These are phyloP conservation scores for Platyscapa corneri DNA, from an alignment of 1,140 invertebrate genomes.

Conservation along the genomic window DNA sequence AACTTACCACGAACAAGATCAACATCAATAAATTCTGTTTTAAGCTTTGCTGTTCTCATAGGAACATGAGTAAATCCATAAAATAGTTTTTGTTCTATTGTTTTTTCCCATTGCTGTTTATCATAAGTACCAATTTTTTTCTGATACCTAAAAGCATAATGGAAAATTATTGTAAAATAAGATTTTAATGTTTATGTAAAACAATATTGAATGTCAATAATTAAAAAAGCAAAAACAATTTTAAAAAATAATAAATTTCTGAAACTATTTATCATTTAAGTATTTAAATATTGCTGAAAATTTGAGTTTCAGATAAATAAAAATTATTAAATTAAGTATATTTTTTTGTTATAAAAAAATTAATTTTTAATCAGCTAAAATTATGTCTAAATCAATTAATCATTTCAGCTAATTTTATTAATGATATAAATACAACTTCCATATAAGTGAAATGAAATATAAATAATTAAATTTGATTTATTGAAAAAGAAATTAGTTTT, in stretches of 20 bases:
- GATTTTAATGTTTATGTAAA: not conserved
- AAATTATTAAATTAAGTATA: too few species aligned
- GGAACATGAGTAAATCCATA: constrained; percentile 89
- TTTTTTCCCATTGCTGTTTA: constrained; percentile 97
- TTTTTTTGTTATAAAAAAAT: too few species aligned
- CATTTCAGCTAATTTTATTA: not conserved
- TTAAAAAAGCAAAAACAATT: not conserved
- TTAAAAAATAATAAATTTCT: not conserved
- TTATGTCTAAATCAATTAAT: not conserved
- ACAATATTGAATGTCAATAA: not conserved
- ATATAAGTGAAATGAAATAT: not conserved
- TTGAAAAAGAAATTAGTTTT: not conserved
- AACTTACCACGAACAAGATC: constrained; percentile 86
- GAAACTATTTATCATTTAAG: not conserved
- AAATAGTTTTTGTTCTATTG: constrained; percentile 91
- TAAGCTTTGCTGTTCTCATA: constrained; percentile 89
- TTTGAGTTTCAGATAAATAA: too few species aligned
- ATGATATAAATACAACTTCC: not conserved
- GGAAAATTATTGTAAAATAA: constrained; percentile 20
- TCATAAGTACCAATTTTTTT: constrained; percentile 97
- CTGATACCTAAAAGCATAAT: constrained; percentile 82
- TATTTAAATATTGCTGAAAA: not conserved
- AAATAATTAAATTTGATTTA: not conserved
- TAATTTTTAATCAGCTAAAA: too few species aligned
- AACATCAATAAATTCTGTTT: constrained; percentile 95